These are phyloP conservation scores for Phalacrocorax brasilianus DNA, from an alignment of 2,113 vertebrate species.

Conservation along the genomic window DNA sequence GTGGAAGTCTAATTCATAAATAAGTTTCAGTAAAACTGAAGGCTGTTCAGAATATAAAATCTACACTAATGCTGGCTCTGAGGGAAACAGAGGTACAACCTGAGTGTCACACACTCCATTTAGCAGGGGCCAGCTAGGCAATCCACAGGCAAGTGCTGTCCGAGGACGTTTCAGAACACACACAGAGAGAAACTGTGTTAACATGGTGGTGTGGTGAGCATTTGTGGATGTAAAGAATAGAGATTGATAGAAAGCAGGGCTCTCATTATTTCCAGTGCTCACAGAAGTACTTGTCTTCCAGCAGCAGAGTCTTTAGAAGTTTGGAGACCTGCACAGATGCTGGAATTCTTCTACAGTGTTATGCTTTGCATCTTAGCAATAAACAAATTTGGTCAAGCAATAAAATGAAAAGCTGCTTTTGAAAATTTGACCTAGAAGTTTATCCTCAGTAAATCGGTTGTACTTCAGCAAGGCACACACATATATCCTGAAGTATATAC, in stretches of 20 bases:
- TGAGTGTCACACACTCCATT: not conserved
- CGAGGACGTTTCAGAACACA: not conserved
- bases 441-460: not conserved
- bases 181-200: not conserved
- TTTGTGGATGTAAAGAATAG: not conserved
- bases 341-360: not conserved
- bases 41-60: not conserved
- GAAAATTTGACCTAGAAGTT: not conserved
- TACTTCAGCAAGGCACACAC: not conserved
- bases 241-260: not conserved
- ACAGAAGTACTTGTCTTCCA: not conserved
- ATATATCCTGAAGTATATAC: not conserved
- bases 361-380: not conserved
- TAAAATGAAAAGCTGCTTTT: not conserved
- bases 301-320: not conserved
- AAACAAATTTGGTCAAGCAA: not conserved
- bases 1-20: not conserved
- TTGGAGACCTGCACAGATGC: not conserved
- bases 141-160: not conserved
- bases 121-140: not conserved
- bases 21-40: not conserved
- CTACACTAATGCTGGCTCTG: not conserved
- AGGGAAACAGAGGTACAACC: not conserved
- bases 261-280: not conserved
- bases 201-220: not conserved